Base-by-base conservation (phyloP, 2,113 vertebrate genomes). In the Cercopithecus mona region DNA sequence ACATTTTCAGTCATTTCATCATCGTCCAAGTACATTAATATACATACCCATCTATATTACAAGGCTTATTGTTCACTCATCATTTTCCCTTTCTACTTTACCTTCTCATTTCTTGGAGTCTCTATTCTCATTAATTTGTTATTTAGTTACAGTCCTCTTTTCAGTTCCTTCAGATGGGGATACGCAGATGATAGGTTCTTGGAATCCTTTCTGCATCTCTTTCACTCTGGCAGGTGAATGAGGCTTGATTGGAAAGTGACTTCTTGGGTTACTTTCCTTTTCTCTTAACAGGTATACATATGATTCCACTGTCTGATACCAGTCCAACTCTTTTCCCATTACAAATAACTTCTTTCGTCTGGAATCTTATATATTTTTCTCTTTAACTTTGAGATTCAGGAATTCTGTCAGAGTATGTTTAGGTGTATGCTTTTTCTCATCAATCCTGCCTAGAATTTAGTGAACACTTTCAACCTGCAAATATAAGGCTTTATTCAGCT, bases 261-360 rank as follows among this genome's bases (percentile, higher is more conserved):
- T 43, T 64, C 16, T n/a, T 61, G 40, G 8, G 79, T 85, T 57
- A 43, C 40, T 70, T 61, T 64, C n/a, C 25, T 92, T 81, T 20
- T 55, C 89, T 96, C 50, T 78, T 27, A 86, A 23, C 32, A 32
- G 14, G 43, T 84, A 38, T 14, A 59, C 22, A 20, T 11, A 35
- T 85, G 32, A 76, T 4, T 66, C 43, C 35, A 88, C 38, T 78
- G 43, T 84, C 66, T 38, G 48, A 38, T 52, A 40, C 18, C 66
- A 73, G 59, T 75, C 27, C 27, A 45, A 52, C 22, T 73, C 30
- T 52, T 57, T 75, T 55, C 52, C 23, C 7, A n/a, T 83, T 83
- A n/a, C 83, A 90, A 82, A 87, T 82, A 59, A 95, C 64, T 72
- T 73, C 20, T 70, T 76, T 90, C 81, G 50, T 68, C 55, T 80